Base-by-base conservation (phyloP, 1,140 invertebrate species). In the Caerostris extrusa region DNA sequence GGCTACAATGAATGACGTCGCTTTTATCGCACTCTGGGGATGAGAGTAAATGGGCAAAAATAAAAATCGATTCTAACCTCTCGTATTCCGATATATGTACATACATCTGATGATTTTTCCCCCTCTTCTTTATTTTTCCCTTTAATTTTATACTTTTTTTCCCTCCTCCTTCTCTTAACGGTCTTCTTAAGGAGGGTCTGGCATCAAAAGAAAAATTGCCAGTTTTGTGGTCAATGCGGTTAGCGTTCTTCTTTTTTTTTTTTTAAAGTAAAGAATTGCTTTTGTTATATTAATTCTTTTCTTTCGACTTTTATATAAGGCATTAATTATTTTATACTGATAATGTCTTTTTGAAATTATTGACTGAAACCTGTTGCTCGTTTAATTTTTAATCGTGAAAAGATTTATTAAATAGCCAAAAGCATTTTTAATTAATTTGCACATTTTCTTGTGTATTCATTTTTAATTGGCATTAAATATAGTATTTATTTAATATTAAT, bases 31-130 rank as follows among this genome's bases (percentile, higher is more conserved):
- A 89, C 92, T 89, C 92, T 3, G 0, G 92, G 92, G 92, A 89
- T 81, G 61, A 82, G 86, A 89, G 92, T 81, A 89, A 93, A 93
- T 88, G 85, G 92, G 86, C 82, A 92, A 92, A 92, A 86, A 92
- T 53, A 92, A 92, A 92, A 86, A 92, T 92, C 91, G 91, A 92
- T 92, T 71, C 69, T 83, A 91, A 83, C 90, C 77, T 91, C 82
- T 92, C 82, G 91, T 92, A 92, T 92, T 92, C 91, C 91, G 82
- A 92, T 92, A 92, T 92, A 86, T 92, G 91, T 92, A 92, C 91
- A 92, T 86, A 92, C 82, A 92, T 50, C 34, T 34, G 60, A 57
- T 50, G 53, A 60, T 92, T 86, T 91, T 91, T 82, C 17, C 7
- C 55, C 53, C 34, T 6, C 34, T 17, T 60, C 34, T 61, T 86